A percentile compares a stretch with the other conserved stretches of the same genome.
Evolutionary conservation across 2,113 vertebrate species (phyloP).

Genomic region (Limnothrissa miodon): DNA sequence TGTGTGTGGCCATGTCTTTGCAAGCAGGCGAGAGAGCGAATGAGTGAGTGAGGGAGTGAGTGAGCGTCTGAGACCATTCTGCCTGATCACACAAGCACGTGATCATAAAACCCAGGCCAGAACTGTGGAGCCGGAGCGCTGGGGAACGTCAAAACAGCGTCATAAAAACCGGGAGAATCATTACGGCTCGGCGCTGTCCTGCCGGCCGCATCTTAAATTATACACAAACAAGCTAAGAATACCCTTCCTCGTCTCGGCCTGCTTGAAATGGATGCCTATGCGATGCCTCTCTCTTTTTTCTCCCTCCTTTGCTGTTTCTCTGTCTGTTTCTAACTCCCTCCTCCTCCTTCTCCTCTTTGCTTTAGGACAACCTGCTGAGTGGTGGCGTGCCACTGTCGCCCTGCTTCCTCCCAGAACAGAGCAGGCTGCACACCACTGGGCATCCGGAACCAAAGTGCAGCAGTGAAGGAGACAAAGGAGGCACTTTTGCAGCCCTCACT

Average conservation of each 20-base stretch:
- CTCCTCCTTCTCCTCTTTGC: not conserved
- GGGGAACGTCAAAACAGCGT: conserved; percentile 62
- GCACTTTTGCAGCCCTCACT: not conserved
- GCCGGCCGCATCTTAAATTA: conserved; percentile 63
- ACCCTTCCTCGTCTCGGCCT: conserved; percentile 45
- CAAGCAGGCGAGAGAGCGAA: no score
- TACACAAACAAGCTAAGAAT: conserved; percentile 72
- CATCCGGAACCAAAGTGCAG: not conserved
- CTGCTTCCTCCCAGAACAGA: not conserved
- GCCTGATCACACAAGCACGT: conserved; percentile 46
- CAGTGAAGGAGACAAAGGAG: not conserved
- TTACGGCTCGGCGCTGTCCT: conserved; percentile 61
- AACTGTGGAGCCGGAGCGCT: conserved; percentile 41
- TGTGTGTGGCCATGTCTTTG: conserved; percentile 36
- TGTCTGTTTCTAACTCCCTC: conserved; percentile 15
- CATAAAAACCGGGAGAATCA: conserved; percentile 60
- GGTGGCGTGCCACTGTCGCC: not conserved
- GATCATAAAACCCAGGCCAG: conserved; percentile 47
- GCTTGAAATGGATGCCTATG: conserved; percentile 63
- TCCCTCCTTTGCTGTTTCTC: conserved; percentile 8
- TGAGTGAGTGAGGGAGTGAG: conserved; percentile 25
- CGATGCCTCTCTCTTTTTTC: conserved; percentile 41
- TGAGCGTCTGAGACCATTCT: not conserved
- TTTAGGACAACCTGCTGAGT: not conserved
- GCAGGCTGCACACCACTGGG: not conserved